These are phyloP conservation scores for Lophius piscatorius DNA, from an alignment of 2,113 vertebrate species.

Conservation along the genomic window DNA sequence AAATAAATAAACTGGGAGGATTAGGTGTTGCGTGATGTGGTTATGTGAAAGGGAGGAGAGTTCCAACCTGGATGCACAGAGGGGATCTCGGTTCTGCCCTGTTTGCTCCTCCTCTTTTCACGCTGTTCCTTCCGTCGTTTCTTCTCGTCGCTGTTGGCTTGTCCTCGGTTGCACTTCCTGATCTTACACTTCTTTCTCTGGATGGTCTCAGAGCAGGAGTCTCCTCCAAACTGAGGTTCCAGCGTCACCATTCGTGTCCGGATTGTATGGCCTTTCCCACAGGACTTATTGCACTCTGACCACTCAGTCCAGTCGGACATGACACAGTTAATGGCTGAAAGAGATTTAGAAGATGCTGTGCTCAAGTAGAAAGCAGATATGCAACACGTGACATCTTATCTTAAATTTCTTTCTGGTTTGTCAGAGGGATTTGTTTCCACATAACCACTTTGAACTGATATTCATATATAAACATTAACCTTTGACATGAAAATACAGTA, in stretches of 20 bases:
- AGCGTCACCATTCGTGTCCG: conserved; percentile 89
- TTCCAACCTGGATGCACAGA: conserved; percentile 88
- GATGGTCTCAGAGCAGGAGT: conserved; percentile 88
- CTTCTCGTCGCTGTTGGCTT: conserved; percentile 85
- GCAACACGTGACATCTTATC: background rate
- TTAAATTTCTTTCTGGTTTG: conserved; percentile 5
- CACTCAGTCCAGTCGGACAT: conserved; percentile 95
- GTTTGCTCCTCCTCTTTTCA: conserved; percentile 89
- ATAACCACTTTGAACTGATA: background rate
- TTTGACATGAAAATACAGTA: background rate
- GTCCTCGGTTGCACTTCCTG: conserved; percentile 88
- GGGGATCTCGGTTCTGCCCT: conserved; percentile 78
- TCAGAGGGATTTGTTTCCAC: conserved; percentile 8
- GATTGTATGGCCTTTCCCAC: conserved; percentile 95
- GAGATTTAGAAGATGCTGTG: background rate
- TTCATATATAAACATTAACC: too few species aligned
- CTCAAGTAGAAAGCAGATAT: background rate
- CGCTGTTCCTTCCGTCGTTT: conserved; percentile 91
- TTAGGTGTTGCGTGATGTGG: background rate
- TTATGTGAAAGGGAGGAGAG: background rate
- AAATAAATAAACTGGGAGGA: background rate
- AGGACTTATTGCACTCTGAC: conserved; percentile 98
- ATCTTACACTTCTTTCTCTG: conserved; percentile 94
- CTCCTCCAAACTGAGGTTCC: conserved; percentile 95
- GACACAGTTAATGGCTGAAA: conserved; percentile 89